Conservation (phyloP, 2,113 vertebrate genomes). For the Rutilus rutilus region DNA sequence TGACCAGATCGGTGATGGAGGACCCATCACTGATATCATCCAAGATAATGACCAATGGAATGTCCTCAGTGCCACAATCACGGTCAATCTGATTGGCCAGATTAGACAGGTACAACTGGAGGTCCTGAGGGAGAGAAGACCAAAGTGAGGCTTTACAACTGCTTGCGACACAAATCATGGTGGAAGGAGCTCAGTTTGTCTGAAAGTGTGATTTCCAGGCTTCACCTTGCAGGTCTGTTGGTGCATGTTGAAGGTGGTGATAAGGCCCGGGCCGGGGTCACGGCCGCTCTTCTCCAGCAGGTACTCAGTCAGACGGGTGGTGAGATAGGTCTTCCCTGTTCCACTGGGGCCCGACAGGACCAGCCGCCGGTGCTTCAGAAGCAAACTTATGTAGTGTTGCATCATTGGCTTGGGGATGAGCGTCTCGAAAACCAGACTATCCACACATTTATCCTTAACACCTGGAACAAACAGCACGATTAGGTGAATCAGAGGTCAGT, state of each 20-base stretch:
- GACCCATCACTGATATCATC: constrained; percentile 89
- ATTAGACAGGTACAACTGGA: constrained; percentile 93
- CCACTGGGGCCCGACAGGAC: constrained; percentile 93
- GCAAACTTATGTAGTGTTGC: constrained; percentile 93
- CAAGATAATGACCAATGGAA: constrained; percentile 90
- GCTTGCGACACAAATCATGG: not conserved
- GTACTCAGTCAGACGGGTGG: constrained; percentile 89
- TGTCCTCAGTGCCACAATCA: constrained; percentile 82
- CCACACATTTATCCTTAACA: constrained; percentile 89
- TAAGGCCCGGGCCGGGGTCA: constrained; percentile 78
- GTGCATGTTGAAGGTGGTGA: constrained; percentile 95
- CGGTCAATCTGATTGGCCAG: constrained; percentile 93
- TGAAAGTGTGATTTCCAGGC: not conserved
- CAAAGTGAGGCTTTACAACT: not conserved
- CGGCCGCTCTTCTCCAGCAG: constrained; percentile 87
- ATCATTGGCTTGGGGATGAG: constrained; percentile 96
- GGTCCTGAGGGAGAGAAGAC: constrained; percentile 77
- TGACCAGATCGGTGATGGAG: constrained; percentile 90
- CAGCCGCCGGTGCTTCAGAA: constrained; percentile 92
- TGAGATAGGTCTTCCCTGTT: constrained; percentile 93
- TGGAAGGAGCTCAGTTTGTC: too few relatives aligned
- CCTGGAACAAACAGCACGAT: constrained; percentile 69
- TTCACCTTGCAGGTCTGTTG: constrained; percentile 92
- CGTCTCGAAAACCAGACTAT: constrained; percentile 93
- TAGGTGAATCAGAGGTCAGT: not conserved